Evolutionary conservation across 92 coral and sea anemone species (phyloP).

Genomic region (Phenganax stokvisi): DNA sequence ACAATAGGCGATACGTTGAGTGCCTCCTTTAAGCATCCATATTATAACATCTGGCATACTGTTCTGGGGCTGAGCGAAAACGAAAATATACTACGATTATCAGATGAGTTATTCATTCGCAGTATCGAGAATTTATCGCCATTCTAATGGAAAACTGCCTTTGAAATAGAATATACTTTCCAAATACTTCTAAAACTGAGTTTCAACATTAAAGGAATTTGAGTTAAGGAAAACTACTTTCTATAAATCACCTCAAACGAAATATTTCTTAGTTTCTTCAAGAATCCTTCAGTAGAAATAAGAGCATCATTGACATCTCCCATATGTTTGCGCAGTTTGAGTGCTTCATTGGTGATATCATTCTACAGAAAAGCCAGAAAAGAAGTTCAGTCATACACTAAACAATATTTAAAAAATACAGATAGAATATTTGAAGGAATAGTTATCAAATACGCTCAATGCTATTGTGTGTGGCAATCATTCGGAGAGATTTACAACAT

Average conservation of each 20-base stretch:
- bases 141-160: too few species aligned
- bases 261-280: constrained; percentile 46
- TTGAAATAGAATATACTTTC: too few species aligned
- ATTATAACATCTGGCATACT: constrained; percentile 95
- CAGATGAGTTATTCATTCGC: too few species aligned
- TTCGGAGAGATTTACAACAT: too few species aligned
- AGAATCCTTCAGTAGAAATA: constrained; percentile 43
- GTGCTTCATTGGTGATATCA: constrained; percentile 57
- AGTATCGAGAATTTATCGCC: too few species aligned
- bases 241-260: constrained; percentile 57
- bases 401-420: background rate
- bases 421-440: background rate
- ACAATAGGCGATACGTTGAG: constrained; percentile 81
- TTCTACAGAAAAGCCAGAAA: constrained; percentile 26
- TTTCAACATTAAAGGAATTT: background rate
- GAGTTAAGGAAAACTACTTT: background rate
- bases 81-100: background rate
- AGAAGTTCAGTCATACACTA: too few species aligned
- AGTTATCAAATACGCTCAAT: background rate
- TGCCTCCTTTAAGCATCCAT: constrained; percentile 94
- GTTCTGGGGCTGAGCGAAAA: constrained; percentile 76
- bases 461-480: background rate
- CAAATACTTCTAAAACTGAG: background rate
- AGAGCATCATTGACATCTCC: constrained; percentile 59
- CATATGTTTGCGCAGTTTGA: constrained; percentile 53